A percentile compares a stretch with the other conserved stretches of the same genome.
These are phyloP conservation scores for Phoeniculus purpureus DNA, from an alignment of 2,797 vertebrate genomes.

Conservation along the genomic window DNA sequence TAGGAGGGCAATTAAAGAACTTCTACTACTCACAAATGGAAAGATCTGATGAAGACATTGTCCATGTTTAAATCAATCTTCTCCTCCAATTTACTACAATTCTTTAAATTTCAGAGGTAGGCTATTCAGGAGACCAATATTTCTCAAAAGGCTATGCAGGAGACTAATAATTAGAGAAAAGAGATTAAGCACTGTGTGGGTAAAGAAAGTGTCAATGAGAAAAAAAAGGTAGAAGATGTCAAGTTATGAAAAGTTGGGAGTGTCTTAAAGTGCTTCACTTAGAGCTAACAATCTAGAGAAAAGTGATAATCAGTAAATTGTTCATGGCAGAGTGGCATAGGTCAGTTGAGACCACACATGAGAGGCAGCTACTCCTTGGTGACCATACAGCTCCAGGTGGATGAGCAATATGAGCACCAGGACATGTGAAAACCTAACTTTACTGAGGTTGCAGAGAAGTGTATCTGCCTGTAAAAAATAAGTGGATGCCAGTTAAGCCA, in stretches of 20 bases:
- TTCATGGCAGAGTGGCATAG: not conserved
- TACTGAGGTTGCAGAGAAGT: not conserved
- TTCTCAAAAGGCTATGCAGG: not conserved
- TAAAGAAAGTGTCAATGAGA: not conserved
- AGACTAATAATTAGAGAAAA: not conserved
- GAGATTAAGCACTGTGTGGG: not conserved
- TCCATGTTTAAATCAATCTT: slow-evolving; percentile 1
- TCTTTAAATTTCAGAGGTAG: not conserved
- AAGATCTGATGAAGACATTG: slow-evolving; percentile 15
- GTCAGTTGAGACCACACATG: not conserved
- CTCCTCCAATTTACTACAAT: not conserved
- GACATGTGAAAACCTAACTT: not conserved
- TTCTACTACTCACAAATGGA: not conserved
- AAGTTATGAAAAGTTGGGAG: not conserved
- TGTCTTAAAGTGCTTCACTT: not conserved
- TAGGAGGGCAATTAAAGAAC: not conserved
- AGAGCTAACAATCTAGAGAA: not conserved
- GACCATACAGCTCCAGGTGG: fast-evolving
- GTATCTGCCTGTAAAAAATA: not conserved
- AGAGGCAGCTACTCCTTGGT: no score
- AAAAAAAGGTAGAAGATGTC: not conserved
- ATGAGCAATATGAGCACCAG: not conserved
- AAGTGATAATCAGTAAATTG: not conserved
- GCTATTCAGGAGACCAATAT: not conserved
- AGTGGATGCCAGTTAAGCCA: not conserved